phyloP scores from a whole-genome alignment of 2,797 vertebrate species.

The Malacoctenus gilli region DNA sequence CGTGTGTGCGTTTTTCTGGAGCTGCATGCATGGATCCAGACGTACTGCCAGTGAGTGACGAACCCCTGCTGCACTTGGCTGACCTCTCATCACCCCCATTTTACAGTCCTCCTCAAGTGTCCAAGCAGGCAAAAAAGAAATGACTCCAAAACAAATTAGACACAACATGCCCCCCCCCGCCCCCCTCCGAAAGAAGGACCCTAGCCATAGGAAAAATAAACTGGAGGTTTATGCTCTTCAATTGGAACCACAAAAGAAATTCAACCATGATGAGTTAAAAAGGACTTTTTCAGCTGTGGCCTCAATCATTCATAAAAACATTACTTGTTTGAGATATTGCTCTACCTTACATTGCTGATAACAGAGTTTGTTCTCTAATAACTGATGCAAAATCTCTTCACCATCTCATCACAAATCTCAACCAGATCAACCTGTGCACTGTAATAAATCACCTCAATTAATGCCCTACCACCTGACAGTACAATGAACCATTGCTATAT shows the following conservation, averaged over 20 bases:
- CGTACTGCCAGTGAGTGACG: slow-evolving; percentile 35
- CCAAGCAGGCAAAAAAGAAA: slow-evolving; percentile 32
- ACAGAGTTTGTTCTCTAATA: not conserved
- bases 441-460: not conserved
- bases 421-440: not conserved
- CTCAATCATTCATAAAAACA: not conserved
- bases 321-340: not conserved
- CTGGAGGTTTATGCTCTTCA: no score
- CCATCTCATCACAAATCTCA: not conserved
- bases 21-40: slow-evolving; percentile 39
- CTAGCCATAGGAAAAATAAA: no score
- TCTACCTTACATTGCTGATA: not conserved
- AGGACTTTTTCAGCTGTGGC: slow-evolving; percentile 7
- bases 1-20: slow-evolving; percentile 25
- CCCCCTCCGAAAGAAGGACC: slow-evolving; percentile 13
- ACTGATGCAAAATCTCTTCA: not conserved
- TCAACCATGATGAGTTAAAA: not conserved
- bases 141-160: slow-evolving; percentile 47
- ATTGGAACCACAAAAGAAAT: not conserved
- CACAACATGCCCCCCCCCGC: slow-evolving; percentile 41
- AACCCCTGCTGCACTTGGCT: slow-evolving; percentile 63
- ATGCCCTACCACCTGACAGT: not conserved
- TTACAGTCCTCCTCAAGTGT: slow-evolving; percentile 58
- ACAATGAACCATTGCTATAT: no score
- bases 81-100: slow-evolving; percentile 69